These are phyloP conservation scores for Drosophila gunungcola DNA, from an alignment of 1,140 invertebrate species.

Conservation along the genomic window DNA sequence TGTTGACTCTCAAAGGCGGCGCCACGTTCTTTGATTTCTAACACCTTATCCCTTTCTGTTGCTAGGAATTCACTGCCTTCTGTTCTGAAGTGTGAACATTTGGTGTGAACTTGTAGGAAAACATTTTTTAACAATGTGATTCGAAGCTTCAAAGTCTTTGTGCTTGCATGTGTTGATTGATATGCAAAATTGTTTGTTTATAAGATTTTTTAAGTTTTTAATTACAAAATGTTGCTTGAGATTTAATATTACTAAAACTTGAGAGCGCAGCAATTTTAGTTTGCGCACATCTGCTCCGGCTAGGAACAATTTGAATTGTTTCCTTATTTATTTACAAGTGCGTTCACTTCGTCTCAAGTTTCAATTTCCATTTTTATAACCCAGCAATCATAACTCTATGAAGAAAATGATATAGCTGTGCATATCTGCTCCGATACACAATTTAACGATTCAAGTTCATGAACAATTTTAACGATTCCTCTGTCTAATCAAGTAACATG, in stretches of 20 bases:
- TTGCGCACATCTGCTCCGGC: neutral
- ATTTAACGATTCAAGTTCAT: conserved; percentile 71
- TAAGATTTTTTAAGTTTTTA: neutral
- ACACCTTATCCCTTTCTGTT: conserved; percentile 45
- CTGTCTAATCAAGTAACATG: conserved; percentile 50
- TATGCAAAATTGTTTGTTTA: neutral
- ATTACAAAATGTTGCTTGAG: neutral
- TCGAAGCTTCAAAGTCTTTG: neutral
- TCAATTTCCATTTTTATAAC: conserved; percentile 23
- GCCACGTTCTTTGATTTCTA: conserved; percentile 72
- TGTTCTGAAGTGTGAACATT: conserved; percentile 65
- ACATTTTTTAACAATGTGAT: conserved; percentile 41
- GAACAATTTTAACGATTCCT: conserved; percentile 60
- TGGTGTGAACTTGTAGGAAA: conserved; percentile 70
- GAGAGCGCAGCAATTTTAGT: too few species aligned
- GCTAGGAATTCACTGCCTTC: conserved; percentile 2
- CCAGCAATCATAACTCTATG: conserved; percentile 42
- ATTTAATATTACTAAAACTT: neutral
- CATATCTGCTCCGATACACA: conserved; percentile 56
- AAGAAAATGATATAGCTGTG: conserved; percentile 17
- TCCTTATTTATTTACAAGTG: conserved; percentile 22
- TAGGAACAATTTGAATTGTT: neutral
- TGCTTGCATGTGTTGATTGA: conserved; percentile 9
- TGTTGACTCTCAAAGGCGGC: conserved; percentile 38
- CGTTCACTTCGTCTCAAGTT: conserved; percentile 28